phyloP scores from a whole-genome alignment of 2,888 invertebrate genomes.

The Limenitis camilla region DNA sequence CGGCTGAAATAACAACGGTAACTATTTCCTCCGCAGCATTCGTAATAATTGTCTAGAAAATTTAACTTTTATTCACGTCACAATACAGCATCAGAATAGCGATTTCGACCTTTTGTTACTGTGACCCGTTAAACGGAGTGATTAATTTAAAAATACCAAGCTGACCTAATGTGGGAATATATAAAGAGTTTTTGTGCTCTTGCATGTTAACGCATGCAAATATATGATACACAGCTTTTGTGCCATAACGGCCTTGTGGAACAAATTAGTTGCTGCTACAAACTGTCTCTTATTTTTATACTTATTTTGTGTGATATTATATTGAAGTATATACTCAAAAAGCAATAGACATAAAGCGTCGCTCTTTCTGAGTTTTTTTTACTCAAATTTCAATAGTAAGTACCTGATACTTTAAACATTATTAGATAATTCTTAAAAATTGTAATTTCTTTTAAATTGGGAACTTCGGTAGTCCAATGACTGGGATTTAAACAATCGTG shows the following conservation, averaged over 20 bases:
- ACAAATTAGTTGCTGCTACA: background rate
- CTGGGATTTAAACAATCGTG: too few species aligned
- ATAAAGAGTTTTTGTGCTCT: conserved; percentile 9
- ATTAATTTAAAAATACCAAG: conserved; percentile 16
- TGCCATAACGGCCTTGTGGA: background rate
- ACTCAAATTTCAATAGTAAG: too few species aligned
- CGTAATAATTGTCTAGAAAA: conserved; percentile 13
- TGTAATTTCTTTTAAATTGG: too few species aligned
- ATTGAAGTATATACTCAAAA: too few species aligned
- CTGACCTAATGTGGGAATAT: conserved; percentile 9
- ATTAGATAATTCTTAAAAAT: too few species aligned
- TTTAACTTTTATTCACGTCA: conserved; percentile 11
- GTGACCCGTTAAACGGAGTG: conserved; percentile 12
- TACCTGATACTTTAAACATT: too few species aligned
- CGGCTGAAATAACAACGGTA: background rate
- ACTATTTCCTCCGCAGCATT: conserved; percentile 6
- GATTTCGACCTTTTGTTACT: conserved; percentile 11
- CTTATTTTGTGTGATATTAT: too few species aligned
- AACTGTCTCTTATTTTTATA: too few species aligned
- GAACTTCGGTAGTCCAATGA: too few species aligned
- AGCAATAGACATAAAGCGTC: too few species aligned
- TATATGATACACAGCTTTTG: background rate
- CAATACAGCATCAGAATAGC: conserved; percentile 4
- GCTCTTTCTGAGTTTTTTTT: too few species aligned
- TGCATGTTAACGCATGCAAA: conserved; percentile 11